Percentiles rank a stretch among this genome's conserved stretches.
These are phyloP conservation scores for Corapipo altera DNA, from an alignment of 2,113 vertebrate genomes.

Conservation along the genomic window DNA sequence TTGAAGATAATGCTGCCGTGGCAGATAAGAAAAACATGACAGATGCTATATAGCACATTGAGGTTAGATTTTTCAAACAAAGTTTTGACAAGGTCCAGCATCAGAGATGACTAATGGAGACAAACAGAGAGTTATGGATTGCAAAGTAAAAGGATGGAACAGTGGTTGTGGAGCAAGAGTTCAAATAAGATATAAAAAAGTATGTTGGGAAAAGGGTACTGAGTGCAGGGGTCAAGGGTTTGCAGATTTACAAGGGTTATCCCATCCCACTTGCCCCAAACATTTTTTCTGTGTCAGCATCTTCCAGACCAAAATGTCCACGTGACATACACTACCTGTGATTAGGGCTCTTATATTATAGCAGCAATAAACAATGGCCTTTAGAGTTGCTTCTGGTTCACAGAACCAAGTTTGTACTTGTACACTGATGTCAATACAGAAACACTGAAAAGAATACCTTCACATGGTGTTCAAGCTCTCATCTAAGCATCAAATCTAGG, in stretches of 20 bases:
- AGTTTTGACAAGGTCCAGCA: not conserved
- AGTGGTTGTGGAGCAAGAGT: not conserved
- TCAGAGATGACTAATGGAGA: not conserved
- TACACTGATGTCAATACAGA: not conserved
- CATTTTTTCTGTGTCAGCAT: not conserved
- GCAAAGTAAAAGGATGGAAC: not conserved
- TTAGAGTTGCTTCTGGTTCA: not conserved
- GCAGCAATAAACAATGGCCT: not conserved
- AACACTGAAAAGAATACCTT: not conserved
- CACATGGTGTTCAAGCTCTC: not conserved
- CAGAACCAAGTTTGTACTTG: not conserved
- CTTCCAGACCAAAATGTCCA: not conserved
- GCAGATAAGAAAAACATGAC: constrained; percentile 51
- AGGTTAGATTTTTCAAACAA: constrained; percentile 42
- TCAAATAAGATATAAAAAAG: not conserved
- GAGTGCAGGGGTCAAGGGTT: not conserved
- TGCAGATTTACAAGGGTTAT: not conserved
- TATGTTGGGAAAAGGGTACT: not conserved
- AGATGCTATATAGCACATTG: not conserved
- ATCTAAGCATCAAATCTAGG: not conserved
- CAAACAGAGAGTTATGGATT: constrained; percentile 17
- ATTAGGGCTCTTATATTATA: not conserved
- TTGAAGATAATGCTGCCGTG: constrained; percentile 38
- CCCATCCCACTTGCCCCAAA: not conserved
- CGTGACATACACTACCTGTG: not conserved